These are phyloP conservation scores for Vidua macroura DNA, from an alignment of 2,113 vertebrate species.

Conservation along the genomic window DNA sequence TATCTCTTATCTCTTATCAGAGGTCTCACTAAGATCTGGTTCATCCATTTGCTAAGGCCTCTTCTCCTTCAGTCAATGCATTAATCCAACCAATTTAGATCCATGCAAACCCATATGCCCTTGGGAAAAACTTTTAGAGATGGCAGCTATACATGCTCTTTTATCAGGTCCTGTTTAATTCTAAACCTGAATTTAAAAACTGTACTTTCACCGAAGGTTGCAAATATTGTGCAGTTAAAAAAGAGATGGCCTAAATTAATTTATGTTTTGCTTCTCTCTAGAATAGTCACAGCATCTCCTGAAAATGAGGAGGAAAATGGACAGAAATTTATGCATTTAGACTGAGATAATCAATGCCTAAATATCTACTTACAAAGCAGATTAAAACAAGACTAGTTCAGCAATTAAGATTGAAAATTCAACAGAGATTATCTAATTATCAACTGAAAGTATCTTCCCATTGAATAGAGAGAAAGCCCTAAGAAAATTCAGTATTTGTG, in stretches of 20 bases:
- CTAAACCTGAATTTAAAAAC: background rate
- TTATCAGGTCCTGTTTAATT: background rate
- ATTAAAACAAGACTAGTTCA: background rate
- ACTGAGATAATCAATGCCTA: background rate
- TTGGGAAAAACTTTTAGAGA: background rate
- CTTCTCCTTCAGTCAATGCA: background rate
- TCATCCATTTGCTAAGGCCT: background rate
- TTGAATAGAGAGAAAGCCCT: background rate
- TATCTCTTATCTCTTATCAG: background rate
- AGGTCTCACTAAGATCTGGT: background rate
- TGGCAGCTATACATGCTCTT: background rate
- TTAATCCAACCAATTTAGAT: background rate
- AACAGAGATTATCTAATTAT: background rate
- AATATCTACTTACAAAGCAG: background rate
- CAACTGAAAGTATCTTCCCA: background rate
- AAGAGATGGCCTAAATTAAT: background rate
- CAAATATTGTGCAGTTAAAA: background rate
- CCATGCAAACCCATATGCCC: background rate
- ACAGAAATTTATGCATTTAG: background rate
- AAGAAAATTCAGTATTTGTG: background rate
- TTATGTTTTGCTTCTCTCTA: background rate
- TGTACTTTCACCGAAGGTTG: background rate
- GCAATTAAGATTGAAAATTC: background rate
- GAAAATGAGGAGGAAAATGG: background rate
- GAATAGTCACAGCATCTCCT: background rate